phyloP scores from a whole-genome alignment of 2,888 invertebrate species.

The Sussaba pulchella region DNA sequence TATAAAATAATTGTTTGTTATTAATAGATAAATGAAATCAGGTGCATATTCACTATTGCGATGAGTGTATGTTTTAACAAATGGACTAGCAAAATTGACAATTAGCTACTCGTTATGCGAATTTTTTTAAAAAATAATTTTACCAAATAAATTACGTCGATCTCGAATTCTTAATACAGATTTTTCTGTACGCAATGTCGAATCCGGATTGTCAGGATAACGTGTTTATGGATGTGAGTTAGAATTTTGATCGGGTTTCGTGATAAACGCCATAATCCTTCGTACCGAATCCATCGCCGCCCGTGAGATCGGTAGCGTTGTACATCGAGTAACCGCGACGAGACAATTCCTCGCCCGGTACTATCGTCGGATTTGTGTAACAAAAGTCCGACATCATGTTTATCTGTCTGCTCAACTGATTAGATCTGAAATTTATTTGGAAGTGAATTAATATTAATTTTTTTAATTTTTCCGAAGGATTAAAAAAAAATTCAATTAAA shows the following conservation, averaged over 20 bases:
- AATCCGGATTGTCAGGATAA: conserved; percentile 31
- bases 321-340: conserved; percentile 87
- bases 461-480: neutral
- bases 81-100: conserved; percentile 30
- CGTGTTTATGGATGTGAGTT: conserved; percentile 46
- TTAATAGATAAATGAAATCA: conserved; percentile 1
- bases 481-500: conserved; percentile 5
- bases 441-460: conserved; percentile 1
- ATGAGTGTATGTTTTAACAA: neutral
- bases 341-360: conserved; percentile 86
- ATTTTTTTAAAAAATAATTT: conserved; percentile 5
- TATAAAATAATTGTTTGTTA: conserved; percentile 2
- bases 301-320: conserved; percentile 83
- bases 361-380: conserved; percentile 85
- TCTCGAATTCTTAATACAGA: neutral
- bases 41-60: conserved; percentile 10
- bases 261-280: conserved; percentile 72
- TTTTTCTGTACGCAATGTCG: conserved; percentile 19
- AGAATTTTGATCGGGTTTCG: conserved; percentile 78
- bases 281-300: conserved; percentile 70
- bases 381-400: conserved; percentile 84
- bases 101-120: neutral
- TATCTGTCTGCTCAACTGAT: conserved; percentile 77
- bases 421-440: conserved; percentile 73
- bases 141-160: conserved; percentile 16